Base-by-base conservation (phyloP, 1,140 invertebrate genomes). In the Drosophila orena region DNA sequence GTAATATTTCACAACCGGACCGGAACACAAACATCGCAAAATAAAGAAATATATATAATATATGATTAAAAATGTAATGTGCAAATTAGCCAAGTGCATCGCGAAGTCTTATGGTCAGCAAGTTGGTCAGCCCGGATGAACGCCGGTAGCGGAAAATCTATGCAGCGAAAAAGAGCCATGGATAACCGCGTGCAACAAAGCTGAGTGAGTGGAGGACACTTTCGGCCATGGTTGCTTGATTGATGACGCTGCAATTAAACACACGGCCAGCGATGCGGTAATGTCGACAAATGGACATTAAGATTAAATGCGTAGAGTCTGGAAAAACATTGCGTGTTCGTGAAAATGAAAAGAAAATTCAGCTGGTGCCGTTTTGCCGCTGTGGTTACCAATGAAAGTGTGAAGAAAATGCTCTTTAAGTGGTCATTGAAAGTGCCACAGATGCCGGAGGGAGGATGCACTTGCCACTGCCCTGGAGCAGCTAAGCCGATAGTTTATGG, bases 241-340 rank as follows among this genome's bases (percentile, higher is more conserved):
- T 88, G 83, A 86, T 86, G 83, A 88, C 79, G 59, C 61, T 60
- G 79, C 83, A 88, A 88, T 83, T 79, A 88, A 86, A 54, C 73
- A 68, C 66, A 77, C 73, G 54, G 61, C 55, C 75, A 89, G 53
- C 76, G 71, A 86, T 86, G 83, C 83, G 83, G 75, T 86, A 86
- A 86, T 86, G 68, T 70, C 61, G 56, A 46, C 70, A 81, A 83
- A 88, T 86, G 83, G 79, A 76, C 83, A 81, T 72, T 83, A 81
- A 83, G 59, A 65, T 68, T 73, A 69, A 83, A 77, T 86, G 84
- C 79, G 81, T 88, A 55, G 46, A 66, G 52, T 43, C 30, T 58
- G 49, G 49, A 59, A 58, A 81, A 52, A 68, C 49, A 69, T 61
- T 79, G 83, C 83, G 83, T 79, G 75, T 44, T 60, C 68, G 60